Base-by-base conservation (phyloP, 1,140 invertebrate genomes). In the Drosophila albomicans region DNA sequence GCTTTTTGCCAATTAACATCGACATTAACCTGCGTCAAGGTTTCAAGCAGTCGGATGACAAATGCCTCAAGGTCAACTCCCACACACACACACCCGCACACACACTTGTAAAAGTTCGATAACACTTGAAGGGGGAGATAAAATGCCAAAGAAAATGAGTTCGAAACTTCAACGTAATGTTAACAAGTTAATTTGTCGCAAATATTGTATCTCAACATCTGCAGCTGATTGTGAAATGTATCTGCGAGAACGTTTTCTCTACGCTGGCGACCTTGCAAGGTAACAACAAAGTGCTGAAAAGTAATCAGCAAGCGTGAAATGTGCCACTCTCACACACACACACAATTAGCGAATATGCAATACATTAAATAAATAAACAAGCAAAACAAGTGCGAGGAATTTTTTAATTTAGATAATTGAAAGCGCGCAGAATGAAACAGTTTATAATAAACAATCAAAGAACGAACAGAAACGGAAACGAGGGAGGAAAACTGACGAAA, bases 341-440 rank as follows among this genome's bases (percentile, higher is more conserved):
- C 35, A 38, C 35, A 84, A 85, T 85, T 81, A 67, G 81, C 81
- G 69, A 75, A 78, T 52, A 75, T 70, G 57, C 63, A 66, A 75
- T 49, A 71, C 76, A 57, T 71, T 68, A 72, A 74, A 76, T 54
- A 76, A 72, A 76, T 71, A 61, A 71, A 72, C 69, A 70, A 72
- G 16, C 43, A 43, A 59, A 84, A 87, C 84, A 87, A 49, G 77
- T 45, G 25, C 3, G 1, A 56, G 80, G 85, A 84, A 88, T 88
- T 89, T 88, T 88, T 89, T 84, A 88, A 87, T 87, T 87, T 89
- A 89, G 84, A 89, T 88, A 89, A 88, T 87, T 88, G 85, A 79
- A 72, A 66, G 28, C 38, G 30, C 52, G 54, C 38, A 59, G 52
- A 70, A 72, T 62, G 77, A 73, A 80, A 88, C 68, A 66, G 61